Conservation (phyloP, 2,888 invertebrate species). For the Drosophila cracens region DNA sequence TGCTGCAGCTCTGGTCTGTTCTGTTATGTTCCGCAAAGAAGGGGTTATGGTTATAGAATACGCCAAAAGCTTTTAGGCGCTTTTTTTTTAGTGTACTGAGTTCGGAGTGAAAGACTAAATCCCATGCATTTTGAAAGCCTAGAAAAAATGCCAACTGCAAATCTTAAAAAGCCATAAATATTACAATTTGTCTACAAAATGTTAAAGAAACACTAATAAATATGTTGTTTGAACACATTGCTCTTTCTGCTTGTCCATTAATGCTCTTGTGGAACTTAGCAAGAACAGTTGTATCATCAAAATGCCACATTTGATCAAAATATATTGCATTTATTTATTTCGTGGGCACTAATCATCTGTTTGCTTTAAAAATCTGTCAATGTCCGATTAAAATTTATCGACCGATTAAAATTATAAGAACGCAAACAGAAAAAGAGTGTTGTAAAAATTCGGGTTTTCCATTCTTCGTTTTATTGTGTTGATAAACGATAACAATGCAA, state of each 20-base stretch:
- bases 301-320: neutral
- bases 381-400: neutral
- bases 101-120: conserved; percentile 27
- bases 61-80: conserved; percentile 72
- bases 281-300: neutral
- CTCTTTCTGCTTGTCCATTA: neutral
- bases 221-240: neutral
- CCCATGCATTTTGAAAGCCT: conserved; percentile 43
- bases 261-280: neutral
- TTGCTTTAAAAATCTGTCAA: neutral
- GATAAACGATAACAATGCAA: neutral
- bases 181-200: neutral
- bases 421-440: neutral
- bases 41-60: conserved; percentile 65
- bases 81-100: conserved; percentile 22
- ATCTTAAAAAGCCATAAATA: conserved; percentile 20
- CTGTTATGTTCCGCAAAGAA: conserved; percentile 65
- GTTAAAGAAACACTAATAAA: neutral
- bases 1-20: conserved; percentile 24
- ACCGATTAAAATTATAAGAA: neutral
- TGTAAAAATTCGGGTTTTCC: neutral
- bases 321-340: neutral
- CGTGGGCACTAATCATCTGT: no score
- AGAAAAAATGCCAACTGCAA: conserved; percentile 15
- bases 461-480: neutral